Percentiles rank a stretch among this genome's conserved stretches.
These are phyloP conservation scores for Bombyx mori DNA, from an alignment of 1,140 invertebrate species.

Conservation along the genomic window DNA sequence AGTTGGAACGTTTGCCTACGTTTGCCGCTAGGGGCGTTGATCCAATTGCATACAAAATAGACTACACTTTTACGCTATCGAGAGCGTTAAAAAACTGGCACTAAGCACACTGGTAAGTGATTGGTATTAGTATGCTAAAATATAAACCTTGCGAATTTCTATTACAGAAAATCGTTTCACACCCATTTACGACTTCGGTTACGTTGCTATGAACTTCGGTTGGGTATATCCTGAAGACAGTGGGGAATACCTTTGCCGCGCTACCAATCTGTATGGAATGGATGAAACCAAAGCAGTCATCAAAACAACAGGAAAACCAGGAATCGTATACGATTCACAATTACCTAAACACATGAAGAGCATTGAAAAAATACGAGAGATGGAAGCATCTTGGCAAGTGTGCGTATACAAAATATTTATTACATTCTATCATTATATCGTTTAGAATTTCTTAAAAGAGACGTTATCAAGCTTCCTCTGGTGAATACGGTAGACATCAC, in stretches of 20 bases:
- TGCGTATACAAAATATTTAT: slow-evolving; percentile 65
- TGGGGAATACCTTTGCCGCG: slow-evolving; percentile 90
- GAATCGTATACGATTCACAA: slow-evolving; percentile 94
- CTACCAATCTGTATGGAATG: slow-evolving; percentile 92
- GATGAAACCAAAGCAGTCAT: slow-evolving; percentile 90
- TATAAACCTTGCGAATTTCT: slow-evolving; percentile 11
- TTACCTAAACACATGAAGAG: slow-evolving; percentile 95
- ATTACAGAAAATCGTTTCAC: slow-evolving; percentile 87
- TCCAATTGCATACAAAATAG: no score
- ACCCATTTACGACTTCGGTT: slow-evolving; percentile 96
- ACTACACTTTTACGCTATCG: no score
- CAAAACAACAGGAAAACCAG: slow-evolving; percentile 88
- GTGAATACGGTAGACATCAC: no score
- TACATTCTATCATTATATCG: not conserved
- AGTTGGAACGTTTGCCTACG: no score
- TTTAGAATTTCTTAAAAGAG: not conserved
- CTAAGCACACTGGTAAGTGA: no score
- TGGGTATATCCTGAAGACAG: slow-evolving; percentile 95
- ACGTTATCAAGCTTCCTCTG: not conserved
- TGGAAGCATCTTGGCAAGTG: slow-evolving; percentile 96
- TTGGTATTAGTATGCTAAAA: no score
- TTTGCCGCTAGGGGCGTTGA: no score
- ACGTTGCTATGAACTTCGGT: slow-evolving; percentile 96
- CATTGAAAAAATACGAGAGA: slow-evolving; percentile 94
- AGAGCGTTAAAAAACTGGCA: no score